Percentiles rank a stretch among this genome's conserved stretches.
These are phyloP conservation scores for Myotis myotis DNA, from an alignment of 2,797 vertebrate species.

Conservation along the genomic window DNA sequence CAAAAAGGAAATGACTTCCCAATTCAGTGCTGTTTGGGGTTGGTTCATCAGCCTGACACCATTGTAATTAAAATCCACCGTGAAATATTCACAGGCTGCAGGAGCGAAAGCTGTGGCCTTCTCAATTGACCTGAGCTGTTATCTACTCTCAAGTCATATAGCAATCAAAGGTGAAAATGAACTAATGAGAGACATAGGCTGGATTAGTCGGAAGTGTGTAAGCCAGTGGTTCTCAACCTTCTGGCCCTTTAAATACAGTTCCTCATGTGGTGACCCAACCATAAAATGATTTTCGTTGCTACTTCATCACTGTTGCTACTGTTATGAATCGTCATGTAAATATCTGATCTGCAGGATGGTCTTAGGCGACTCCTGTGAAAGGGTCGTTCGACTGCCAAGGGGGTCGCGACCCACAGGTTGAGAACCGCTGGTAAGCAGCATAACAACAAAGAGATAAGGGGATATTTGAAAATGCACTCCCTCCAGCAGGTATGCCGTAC, in stretches of 20 bases:
- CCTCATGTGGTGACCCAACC: too few relatives aligned
- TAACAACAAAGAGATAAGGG: not conserved
- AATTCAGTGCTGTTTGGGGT: not conserved
- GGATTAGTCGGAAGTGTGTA: not conserved
- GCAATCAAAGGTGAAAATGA: not conserved
- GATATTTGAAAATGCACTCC: not conserved
- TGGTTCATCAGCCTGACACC: not conserved
- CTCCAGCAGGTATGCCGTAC: not conserved
- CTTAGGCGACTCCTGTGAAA: too few relatives aligned
- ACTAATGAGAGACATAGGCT: not conserved
- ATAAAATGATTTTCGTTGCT: too few relatives aligned
- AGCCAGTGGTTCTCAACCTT: not conserved
- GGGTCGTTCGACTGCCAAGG: too few relatives aligned
- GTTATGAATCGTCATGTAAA: too few relatives aligned
- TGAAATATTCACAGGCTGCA: not conserved
- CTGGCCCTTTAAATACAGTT: too few relatives aligned
- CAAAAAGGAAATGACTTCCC: slow-evolving; percentile 18
- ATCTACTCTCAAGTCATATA: not conserved
- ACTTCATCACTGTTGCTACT: too few relatives aligned
- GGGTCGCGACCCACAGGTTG: too few relatives aligned
- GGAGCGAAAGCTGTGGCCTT: not conserved
- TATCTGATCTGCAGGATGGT: too few relatives aligned
- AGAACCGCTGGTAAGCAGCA: not conserved
- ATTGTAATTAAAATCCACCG: not conserved
- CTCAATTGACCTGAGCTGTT: not conserved